Evolutionary conservation across 1,140 invertebrate species (phyloP), one percentile per base, ranked within the genome.

Genomic region (Euwallacea similis): DNA sequence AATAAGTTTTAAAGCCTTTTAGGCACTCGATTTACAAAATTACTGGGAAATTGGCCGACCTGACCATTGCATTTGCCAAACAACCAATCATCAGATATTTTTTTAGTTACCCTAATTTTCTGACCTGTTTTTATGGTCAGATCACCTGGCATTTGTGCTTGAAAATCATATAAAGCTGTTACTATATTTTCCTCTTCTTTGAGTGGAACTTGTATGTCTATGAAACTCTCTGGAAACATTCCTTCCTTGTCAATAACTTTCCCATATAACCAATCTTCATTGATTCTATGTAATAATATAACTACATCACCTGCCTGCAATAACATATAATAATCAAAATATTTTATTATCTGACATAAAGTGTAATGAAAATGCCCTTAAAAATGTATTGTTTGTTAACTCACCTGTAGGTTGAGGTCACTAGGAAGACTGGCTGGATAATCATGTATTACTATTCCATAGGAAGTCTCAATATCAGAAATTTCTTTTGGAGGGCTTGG

Each of bases 81-180:
- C 11, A 93, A 85, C 94, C 94, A 96, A 73, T 94, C 90, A 13
- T 89, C 85, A 74, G 90, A 91, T 71, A 94, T 85, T 82, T 87
- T 87, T 63, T 88, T 87, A 55, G 90, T 80, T 54, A 95, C 86
- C 69, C 84, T 87, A 54, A 96, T 88, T 68, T 85, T 85, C 75
- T 92, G 89, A 16, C 91, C 91, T 76, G 86, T 85, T 84, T 86
- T 76, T 62, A 86, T 85, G 7, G 73, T 75, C 11, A 85, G 77
- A 78, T 86, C 84, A 8, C 82, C 84, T 2, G 79, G 56, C 72
- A 85, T 81, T 43, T 81, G 78, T 2, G 83, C 77, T 10, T 76
- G 76, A 77, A 86, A 86, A 73, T 85, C 84, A 80, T 85, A 86
- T 44, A 86, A 72, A 7, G 83, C 85, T 13, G 78, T 82, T 44